These are phyloP conservation scores for Hyles euphorbiae DNA, from an alignment of 1,140 invertebrate genomes.

Conservation along the genomic window DNA sequence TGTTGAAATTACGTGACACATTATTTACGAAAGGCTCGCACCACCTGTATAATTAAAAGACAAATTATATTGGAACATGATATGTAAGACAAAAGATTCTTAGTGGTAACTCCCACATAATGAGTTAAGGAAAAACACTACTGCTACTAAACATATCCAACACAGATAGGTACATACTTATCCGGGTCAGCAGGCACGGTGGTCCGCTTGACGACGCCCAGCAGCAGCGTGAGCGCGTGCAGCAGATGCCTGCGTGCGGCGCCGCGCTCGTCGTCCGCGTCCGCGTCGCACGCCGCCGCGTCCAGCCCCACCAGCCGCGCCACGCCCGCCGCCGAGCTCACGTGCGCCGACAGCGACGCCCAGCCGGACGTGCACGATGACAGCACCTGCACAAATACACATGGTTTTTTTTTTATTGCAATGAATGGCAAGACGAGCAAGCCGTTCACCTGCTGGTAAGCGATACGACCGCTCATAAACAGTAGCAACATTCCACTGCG, in stretches of 20 bases:
- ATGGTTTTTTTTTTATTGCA: too few relatives aligned
- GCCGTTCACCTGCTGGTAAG: too few relatives aligned
- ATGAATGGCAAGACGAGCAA: too few relatives aligned
- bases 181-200: slow-evolving; percentile 89
- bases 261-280: slow-evolving; percentile 59
- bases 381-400: slow-evolving; percentile 38
- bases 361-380: slow-evolving; percentile 75
- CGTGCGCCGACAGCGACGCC: slow-evolving; percentile 77
- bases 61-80: too few relatives aligned
- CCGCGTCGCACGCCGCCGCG: slow-evolving; percentile 75
- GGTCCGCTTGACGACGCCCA: slow-evolving; percentile 90
- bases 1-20: too few relatives aligned
- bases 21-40: too few relatives aligned
- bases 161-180: slow-evolving; percentile 35
- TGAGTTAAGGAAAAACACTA: too few relatives aligned
- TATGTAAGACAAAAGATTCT: too few relatives aligned
- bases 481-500: too few relatives aligned
- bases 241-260: slow-evolving; percentile 74
- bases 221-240: slow-evolving; percentile 83
- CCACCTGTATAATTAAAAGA: too few relatives aligned
- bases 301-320: slow-evolving; percentile 88
- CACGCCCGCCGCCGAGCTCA: slow-evolving; percentile 80
- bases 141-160: neutral
- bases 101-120: too few relatives aligned
- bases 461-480: too few relatives aligned